phyloP scores from a whole-genome alignment of 2,797 vertebrate genomes.

The Micrastur ruficollis region DNA sequence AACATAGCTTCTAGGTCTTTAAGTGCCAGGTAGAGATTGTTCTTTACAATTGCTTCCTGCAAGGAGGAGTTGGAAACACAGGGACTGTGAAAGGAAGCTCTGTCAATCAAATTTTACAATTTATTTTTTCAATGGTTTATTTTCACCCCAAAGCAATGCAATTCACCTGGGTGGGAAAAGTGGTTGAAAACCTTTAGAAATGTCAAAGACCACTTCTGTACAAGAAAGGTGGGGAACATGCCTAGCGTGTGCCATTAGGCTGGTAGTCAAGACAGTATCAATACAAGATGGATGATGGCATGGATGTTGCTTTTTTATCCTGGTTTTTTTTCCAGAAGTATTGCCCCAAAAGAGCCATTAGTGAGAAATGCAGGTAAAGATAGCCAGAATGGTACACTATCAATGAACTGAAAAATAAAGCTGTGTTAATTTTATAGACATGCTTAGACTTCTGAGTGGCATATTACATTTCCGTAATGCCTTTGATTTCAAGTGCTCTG shows the following conservation, averaged over 20 bases:
- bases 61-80: conserved; percentile 13
- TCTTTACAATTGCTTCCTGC: conserved; percentile 41
- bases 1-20: conserved; percentile 42
- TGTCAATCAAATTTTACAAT: conserved; percentile 56
- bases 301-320: background rate
- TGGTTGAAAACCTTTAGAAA: conserved; percentile 41
- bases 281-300: background rate
- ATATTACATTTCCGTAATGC: background rate
- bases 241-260: background rate
- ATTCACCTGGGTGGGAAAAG: conserved; percentile 12
- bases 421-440: background rate
- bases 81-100: background rate
- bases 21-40: conserved; percentile 30
- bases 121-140: conserved; percentile 44
- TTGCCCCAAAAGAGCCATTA: background rate
- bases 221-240: background rate
- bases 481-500: background rate
- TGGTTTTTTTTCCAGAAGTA: background rate
- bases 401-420: conserved; percentile 12
- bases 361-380: background rate
- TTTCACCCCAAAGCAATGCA: conserved; percentile 29
- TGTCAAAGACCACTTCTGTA: background rate
- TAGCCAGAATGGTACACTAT: background rate
- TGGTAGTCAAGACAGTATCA: background rate
- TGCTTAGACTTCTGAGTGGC: background rate